These are phyloP conservation scores for Dendrolimus houi DNA, from an alignment of 2,888 invertebrate genomes.

Conservation along the genomic window DNA sequence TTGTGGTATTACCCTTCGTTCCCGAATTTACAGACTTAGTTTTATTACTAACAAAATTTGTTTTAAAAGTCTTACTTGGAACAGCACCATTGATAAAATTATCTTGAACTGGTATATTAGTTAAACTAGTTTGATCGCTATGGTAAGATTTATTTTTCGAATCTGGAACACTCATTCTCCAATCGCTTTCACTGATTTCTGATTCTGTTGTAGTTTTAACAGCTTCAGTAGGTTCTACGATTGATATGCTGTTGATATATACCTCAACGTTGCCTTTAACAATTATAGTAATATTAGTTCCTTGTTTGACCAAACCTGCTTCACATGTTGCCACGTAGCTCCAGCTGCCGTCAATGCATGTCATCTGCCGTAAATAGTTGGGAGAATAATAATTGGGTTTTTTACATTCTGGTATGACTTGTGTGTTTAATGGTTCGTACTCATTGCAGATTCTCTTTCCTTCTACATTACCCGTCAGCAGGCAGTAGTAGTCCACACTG, in stretches of 20 bases:
- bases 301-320: constrained; percentile 42
- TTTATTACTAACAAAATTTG: background rate
- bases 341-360: constrained; percentile 40
- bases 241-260: constrained; percentile 18
- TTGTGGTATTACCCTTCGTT: background rate
- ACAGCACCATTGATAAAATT: too few relatives aligned
- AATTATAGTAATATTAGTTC: constrained; percentile 39
- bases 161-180: constrained; percentile 26
- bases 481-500: constrained; percentile 35
- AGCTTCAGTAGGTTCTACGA: constrained; percentile 7
- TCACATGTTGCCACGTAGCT: constrained; percentile 31
- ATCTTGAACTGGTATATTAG: background rate
- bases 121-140: background rate
- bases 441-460: constrained; percentile 26
- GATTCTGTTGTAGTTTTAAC: constrained; percentile 18
- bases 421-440: constrained; percentile 32
- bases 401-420: constrained; percentile 31
- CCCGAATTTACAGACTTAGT: background rate
- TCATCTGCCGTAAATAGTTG: constrained; percentile 25
- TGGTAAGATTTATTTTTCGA: background rate
- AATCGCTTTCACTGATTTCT: constrained; percentile 29
- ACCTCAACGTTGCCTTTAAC: constrained; percentile 36
- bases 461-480: constrained; percentile 14
- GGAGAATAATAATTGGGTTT: constrained; percentile 39
- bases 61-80: background rate